Percentiles rank a stretch among this genome's conserved stretches.
These are phyloP conservation scores for Thaumatotibia leucotreta DNA, from an alignment of 1,140 invertebrate species.

Conservation along the genomic window DNA sequence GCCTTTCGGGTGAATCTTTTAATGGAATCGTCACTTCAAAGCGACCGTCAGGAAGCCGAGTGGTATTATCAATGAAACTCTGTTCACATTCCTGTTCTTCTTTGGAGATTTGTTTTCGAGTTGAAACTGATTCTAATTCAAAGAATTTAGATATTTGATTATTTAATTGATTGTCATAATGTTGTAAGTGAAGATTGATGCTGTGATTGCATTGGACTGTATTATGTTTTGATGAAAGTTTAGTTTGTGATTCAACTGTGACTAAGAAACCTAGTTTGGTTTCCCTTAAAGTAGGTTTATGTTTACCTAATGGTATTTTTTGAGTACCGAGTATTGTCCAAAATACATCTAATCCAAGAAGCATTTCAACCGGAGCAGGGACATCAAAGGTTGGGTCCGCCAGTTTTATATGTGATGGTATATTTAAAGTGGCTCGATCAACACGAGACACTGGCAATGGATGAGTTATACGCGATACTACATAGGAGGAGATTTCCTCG, in stretches of 20 bases:
- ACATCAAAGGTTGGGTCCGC: conserved; percentile 10
- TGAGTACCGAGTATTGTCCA: conserved; percentile 1
- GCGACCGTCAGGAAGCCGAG: neutral
- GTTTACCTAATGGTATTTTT: neutral
- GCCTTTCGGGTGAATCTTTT: neutral
- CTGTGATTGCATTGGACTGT: conserved; percentile 13
- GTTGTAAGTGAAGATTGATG: too few species aligned
- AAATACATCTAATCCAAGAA: conserved; percentile 9
- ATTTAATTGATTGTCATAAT: neutral
- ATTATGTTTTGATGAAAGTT: neutral
- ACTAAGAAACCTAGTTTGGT: conserved; percentile 17
- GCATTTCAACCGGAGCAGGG: neutral
- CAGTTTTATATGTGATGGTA: neutral
- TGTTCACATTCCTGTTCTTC: neutral
- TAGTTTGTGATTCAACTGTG: neutral
- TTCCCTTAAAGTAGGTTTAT: conserved; percentile 6
- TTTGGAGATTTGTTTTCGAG: neutral
- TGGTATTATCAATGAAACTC: neutral
- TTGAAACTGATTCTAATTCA: neutral
- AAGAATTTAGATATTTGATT: too few species aligned
- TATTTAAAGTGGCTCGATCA: neutral
- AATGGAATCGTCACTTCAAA: neutral
- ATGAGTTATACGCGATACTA: conserved; percentile 9
- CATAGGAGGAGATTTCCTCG: neutral
- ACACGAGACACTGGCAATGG: neutral